Conservation (phyloP, 1,140 invertebrate genomes). For the Gyrodactylus salaris region DNA sequence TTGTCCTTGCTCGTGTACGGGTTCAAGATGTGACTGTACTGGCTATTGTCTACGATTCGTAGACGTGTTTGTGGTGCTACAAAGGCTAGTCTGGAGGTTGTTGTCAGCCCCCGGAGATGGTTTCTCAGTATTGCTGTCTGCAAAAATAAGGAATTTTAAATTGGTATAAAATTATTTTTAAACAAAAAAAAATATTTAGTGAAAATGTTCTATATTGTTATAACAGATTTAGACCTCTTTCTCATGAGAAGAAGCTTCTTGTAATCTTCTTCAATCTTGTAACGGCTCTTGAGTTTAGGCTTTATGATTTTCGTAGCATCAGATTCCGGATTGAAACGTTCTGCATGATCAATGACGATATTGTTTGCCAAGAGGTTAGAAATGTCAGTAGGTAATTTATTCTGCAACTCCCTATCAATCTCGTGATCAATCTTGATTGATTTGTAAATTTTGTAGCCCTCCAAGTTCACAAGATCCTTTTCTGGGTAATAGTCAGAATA, state of each 20-base stretch:
- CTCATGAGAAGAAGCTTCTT: background rate
- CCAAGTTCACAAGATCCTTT: background rate
- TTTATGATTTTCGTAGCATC: background rate
- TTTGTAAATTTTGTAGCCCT: background rate
- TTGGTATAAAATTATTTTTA: background rate
- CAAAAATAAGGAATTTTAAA: background rate
- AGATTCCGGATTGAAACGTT: background rate
- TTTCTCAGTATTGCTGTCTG: background rate
- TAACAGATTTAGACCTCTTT: background rate
- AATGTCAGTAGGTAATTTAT: background rate
- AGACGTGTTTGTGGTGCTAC: background rate
- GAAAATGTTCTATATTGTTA: background rate
- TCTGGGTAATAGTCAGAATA: background rate
- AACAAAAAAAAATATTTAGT: background rate
- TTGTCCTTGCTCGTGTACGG: background rate
- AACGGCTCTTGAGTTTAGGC: background rate
- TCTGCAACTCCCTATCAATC: background rate
- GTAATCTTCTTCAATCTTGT: background rate
- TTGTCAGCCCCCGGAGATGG: no score
- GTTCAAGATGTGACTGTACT: background rate
- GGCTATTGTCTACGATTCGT: conserved; percentile 2
- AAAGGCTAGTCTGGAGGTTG: background rate
- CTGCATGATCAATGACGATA: background rate
- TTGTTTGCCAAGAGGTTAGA: background rate
- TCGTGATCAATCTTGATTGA: background rate